Evolutionary conservation across 1,140 invertebrate species (phyloP).

Genomic region (Lucilia sericata): DNA sequence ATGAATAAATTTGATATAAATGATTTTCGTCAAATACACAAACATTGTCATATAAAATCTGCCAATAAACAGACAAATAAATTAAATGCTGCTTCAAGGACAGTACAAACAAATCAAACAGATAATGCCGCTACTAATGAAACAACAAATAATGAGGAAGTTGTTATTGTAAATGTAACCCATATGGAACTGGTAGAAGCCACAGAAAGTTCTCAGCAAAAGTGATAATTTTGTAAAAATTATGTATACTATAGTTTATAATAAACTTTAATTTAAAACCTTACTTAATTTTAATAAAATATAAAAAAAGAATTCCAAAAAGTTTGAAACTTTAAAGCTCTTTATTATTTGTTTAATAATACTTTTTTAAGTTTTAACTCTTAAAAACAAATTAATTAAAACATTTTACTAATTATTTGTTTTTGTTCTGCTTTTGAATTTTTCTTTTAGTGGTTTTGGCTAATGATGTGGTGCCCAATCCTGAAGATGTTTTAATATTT

Average conservation of each 20-base stretch:
- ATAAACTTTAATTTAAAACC: no score
- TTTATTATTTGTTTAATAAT: not conserved
- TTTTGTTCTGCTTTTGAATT: constrained; percentile 35
- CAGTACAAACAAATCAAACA: not conserved
- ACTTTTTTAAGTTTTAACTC: no score
- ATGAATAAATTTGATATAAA: constrained; percentile 62
- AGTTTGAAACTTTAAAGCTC: no score
- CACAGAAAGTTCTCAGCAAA: not conserved
- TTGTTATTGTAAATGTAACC: not conserved
- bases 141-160: not conserved
- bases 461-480: constrained; percentile 64
- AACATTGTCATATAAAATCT: constrained; percentile 58
- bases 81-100: not conserved
- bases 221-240: constrained; percentile 3
- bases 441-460: constrained; percentile 61
- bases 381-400: not conserved
- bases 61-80: not conserved
- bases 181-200: not conserved
- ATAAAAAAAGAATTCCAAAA: no score
- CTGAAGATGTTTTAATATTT: constrained; percentile 62
- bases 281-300: no score
- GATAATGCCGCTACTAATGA: not conserved
- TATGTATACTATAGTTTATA: not conserved
- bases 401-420: constrained; percentile 26
- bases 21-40: constrained; percentile 64